A percentile compares a stretch with the other conserved stretches of the same genome.
These are phyloP conservation scores for Tetragnatha montana DNA, from an alignment of 2,888 invertebrate genomes.

Conservation along the genomic window DNA sequence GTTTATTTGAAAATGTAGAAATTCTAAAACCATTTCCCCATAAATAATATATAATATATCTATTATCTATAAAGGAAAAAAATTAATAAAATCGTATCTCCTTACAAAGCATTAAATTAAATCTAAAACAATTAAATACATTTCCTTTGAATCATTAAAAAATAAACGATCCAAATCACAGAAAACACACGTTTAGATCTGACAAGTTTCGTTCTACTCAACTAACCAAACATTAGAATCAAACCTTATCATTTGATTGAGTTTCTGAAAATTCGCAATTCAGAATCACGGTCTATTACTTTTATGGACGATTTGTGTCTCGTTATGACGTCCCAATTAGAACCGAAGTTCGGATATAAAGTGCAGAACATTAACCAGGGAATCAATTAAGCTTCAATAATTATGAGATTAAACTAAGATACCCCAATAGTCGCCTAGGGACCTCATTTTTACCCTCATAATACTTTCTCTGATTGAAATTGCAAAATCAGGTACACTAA, in stretches of 20 bases:
- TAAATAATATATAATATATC: not conserved
- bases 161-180: too few relatives aligned
- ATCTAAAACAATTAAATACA: not conserved
- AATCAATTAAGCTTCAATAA: constrained; percentile 1
- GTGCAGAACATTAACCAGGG: not conserved
- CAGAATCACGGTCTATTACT: not conserved
- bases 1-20: too few relatives aligned
- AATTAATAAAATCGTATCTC: not conserved
- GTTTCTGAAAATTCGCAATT: not conserved
- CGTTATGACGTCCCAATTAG: not conserved
- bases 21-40: not conserved
- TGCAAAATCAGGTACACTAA: not conserved
- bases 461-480: constrained; percentile 1
- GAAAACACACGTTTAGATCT: not conserved
- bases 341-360: not conserved
- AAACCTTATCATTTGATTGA: not conserved
- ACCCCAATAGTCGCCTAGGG: not conserved
- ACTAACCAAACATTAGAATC: not conserved
- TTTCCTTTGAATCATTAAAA: not conserved
- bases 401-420: constrained; percentile 1
- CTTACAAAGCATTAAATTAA: not conserved
- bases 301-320: not conserved
- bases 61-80: not conserved
- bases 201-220: not conserved
- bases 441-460: not conserved